Percentiles rank a stretch among this genome's conserved stretches.
phyloP scores from a whole-genome alignment of 2,888 invertebrate species.

The Nephrotoma appendiculata region DNA sequence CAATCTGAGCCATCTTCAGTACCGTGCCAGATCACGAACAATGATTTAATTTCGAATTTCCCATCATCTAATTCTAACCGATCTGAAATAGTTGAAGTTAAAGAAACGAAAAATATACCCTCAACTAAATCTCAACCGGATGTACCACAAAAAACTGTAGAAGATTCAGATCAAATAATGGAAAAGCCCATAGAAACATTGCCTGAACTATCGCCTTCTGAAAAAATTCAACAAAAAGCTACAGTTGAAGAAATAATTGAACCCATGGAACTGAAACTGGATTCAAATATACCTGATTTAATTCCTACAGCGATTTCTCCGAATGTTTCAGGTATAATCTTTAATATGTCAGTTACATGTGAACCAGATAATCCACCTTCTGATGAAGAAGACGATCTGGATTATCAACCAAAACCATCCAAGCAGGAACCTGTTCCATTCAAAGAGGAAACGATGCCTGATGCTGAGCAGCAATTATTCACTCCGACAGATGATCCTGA shows the following conservation, averaged over 20 bases:
- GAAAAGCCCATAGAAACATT: background rate
- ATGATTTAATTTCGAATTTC: background rate
- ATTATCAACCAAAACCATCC: constrained; percentile 17
- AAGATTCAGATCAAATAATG: background rate
- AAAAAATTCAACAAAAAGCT: constrained; percentile 10
- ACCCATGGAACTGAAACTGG: constrained; percentile 23
- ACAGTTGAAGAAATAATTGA: background rate
- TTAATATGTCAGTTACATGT: constrained; percentile 14
- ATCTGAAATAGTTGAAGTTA: background rate
- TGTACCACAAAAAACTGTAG: background rate
- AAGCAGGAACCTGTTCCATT: constrained; percentile 11
- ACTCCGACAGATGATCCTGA: background rate
- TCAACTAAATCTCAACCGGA: constrained; percentile 18
- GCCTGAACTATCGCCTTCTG: background rate
- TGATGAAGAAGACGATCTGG: constrained; percentile 27
- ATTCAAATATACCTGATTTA: constrained; percentile 30
- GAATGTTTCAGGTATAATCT: background rate
- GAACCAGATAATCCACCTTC: constrained; percentile 28
- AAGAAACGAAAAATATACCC: constrained; percentile 10
- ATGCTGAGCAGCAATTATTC: background rate
- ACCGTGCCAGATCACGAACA: background rate
- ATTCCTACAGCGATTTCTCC: background rate
- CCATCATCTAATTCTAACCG: background rate
- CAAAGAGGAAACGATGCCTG: constrained; percentile 8
- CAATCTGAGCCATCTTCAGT: constrained; percentile 7